phyloP scores from a whole-genome alignment of 1,140 invertebrate genomes.

The Contarinia nasturtii region DNA sequence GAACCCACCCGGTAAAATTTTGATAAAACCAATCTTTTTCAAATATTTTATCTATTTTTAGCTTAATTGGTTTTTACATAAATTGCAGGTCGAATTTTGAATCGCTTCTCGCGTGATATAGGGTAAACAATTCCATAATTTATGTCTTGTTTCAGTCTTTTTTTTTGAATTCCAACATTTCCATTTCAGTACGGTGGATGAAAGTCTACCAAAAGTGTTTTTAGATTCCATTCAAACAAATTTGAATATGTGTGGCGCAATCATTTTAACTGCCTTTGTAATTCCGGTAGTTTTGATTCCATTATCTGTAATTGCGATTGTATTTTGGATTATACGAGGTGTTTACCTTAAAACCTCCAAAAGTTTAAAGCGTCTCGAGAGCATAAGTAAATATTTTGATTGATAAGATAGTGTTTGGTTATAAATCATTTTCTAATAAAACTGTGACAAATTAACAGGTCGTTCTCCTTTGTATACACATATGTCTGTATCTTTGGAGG shows the following conservation, averaged over 20 bases:
- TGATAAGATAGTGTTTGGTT: neutral
- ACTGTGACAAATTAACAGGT: constrained; percentile 16
- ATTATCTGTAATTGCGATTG: constrained; percentile 36
- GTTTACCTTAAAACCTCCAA: constrained; percentile 30
- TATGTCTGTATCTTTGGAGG: constrained; percentile 40
- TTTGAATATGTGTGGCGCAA: constrained; percentile 34
- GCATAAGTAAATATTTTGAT: constrained; percentile 14
- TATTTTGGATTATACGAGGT: constrained; percentile 49
- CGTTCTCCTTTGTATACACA: constrained; percentile 50
- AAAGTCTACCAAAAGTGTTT: constrained; percentile 53
- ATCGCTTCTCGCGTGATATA: constrained; percentile 40
- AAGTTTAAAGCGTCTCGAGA: constrained; percentile 36
- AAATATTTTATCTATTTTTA: too few relatives aligned
- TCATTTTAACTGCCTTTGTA: constrained; percentile 43
- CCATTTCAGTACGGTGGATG: constrained; percentile 55
- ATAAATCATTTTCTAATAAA: neutral
- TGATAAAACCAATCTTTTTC: too few relatives aligned
- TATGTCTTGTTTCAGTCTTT: neutral
- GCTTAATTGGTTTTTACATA: too few relatives aligned
- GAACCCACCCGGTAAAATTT: constrained; percentile 45
- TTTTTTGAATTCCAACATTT: neutral
- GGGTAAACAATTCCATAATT: neutral
- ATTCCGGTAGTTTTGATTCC: constrained; percentile 51
- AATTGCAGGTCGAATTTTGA: too few relatives aligned
- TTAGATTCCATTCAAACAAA: constrained; percentile 55